Conservation (phyloP, 2,888 invertebrate genomes). For the Hirtodrosophila alboralis region DNA sequence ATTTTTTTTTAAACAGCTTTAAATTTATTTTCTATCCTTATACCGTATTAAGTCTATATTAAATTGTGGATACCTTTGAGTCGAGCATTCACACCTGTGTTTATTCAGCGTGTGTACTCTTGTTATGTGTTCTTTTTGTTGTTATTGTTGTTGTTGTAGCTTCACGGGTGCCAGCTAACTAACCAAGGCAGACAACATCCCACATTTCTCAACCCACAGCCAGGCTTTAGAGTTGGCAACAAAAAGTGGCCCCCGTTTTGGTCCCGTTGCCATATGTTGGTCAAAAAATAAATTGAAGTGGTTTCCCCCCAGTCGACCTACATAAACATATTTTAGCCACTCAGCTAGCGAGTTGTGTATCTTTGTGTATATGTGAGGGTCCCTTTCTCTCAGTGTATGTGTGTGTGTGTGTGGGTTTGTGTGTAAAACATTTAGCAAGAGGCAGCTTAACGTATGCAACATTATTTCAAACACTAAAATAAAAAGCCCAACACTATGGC, state of each 20-base stretch:
- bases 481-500: conserved; percentile 61
- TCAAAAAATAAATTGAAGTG: conserved; percentile 79
- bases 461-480: conserved; percentile 66
- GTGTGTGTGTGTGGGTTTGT: conserved; percentile 20
- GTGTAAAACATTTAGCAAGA: conserved; percentile 69
- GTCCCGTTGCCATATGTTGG: conserved; percentile 69
- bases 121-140: conserved; percentile 8
- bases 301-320: conserved; percentile 61
- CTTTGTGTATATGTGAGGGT: conserved; percentile 32
- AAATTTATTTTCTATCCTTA: no score
- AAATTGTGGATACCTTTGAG: neutral
- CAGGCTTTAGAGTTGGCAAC: conserved; percentile 23
- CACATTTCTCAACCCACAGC: conserved; percentile 10
- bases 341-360: conserved; percentile 47
- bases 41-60: no score
- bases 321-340: conserved; percentile 65
- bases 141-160: conserved; percentile 16
- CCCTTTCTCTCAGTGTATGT: conserved; percentile 10
- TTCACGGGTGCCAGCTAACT: conserved; percentile 42
- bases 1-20: no score
- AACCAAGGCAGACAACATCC: conserved; percentile 55
- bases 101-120: conserved; percentile 24
- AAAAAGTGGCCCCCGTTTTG: conserved; percentile 44
- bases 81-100: conserved; percentile 6
- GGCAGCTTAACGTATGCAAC: conserved; percentile 72